Percentiles rank a stretch among this genome's conserved stretches.
Evolutionary conservation across 2,888 invertebrate genomes (phyloP).

Genomic region (Leucozona laternaria): DNA sequence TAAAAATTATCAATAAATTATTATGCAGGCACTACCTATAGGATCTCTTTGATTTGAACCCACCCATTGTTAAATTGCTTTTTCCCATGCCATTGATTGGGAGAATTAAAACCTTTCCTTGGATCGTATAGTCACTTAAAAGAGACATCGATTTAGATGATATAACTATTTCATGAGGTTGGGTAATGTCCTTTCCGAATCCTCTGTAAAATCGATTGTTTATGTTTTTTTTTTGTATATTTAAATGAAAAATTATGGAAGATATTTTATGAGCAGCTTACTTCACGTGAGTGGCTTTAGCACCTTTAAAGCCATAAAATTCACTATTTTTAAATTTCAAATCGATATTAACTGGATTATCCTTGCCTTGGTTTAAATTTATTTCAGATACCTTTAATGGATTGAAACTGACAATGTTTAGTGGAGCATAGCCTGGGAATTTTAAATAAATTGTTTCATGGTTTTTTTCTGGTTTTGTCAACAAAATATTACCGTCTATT

Average conservation of each 20-base stretch:
- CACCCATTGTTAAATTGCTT: slow-evolving; percentile 77
- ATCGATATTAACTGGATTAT: slow-evolving; percentile 77
- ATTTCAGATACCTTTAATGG: slow-evolving; percentile 72
- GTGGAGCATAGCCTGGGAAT: slow-evolving; percentile 62
- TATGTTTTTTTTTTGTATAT: no score
- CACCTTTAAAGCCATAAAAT: slow-evolving; percentile 52
- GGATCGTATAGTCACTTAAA: slow-evolving; percentile 78
- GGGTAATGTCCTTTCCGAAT: slow-evolving; percentile 77
- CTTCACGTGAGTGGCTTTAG: slow-evolving; percentile 55
- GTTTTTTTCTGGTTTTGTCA: neutral
- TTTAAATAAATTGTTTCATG: neutral
- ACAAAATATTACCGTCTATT: slow-evolving; percentile 29
- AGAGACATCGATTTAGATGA: slow-evolving; percentile 34
- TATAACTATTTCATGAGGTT: slow-evolving; percentile 75
- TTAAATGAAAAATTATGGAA: neutral
- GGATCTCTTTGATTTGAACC: slow-evolving; percentile 27
- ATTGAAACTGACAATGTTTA: slow-evolving; percentile 71
- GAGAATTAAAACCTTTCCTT: slow-evolving; percentile 81
- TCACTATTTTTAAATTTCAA: slow-evolving; percentile 72
- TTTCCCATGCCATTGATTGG: slow-evolving; percentile 80
- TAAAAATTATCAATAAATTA: neutral
- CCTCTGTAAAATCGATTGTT: slow-evolving; percentile 71
- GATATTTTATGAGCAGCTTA: slow-evolving; percentile 28
- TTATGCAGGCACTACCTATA: neutral
- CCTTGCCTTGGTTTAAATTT: slow-evolving; percentile 74